phyloP scores from a whole-genome alignment of 2,797 vertebrate genomes.

The Oreochromis grahami region DNA sequence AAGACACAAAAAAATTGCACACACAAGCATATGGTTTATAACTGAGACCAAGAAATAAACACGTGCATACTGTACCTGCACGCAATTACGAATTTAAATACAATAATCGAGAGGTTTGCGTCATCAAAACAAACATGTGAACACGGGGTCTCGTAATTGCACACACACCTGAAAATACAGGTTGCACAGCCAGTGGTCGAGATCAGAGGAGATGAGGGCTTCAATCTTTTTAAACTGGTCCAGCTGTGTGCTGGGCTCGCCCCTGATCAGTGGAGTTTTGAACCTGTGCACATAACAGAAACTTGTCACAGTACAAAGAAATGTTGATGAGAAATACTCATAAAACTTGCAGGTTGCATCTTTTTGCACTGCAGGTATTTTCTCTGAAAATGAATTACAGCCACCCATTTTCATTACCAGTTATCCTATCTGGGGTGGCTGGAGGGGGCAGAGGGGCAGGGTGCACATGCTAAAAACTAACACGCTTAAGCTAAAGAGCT shows the following conservation, averaged over 20 bases:
- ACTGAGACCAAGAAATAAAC: neutral
- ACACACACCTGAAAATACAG: conserved; percentile 90
- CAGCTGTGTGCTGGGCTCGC: conserved; percentile 74
- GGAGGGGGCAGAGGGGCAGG: neutral
- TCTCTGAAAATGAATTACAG: neutral
- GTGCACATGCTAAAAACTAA: neutral
- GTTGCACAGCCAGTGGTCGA: conserved; percentile 94
- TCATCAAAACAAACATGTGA: neutral
- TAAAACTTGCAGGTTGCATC: neutral
- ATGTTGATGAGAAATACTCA: neutral
- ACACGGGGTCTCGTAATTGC: neutral
- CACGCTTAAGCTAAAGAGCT: neutral
- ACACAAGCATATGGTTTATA: neutral
- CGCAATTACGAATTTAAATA: neutral
- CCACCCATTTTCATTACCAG: neutral
- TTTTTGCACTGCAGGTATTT: neutral
- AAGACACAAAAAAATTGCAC: neutral
- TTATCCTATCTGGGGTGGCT: neutral
- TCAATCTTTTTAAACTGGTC: conserved; percentile 86
- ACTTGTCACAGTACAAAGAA: neutral
- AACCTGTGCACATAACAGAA: conserved; percentile 65
- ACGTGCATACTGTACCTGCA: neutral
- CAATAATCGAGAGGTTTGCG: neutral
- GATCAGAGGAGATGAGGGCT: conserved; percentile 82
- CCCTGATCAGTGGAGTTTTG: conserved; percentile 85